Percentiles rank a stretch among this genome's conserved stretches.
phyloP scores from a whole-genome alignment of 2,888 invertebrate species.

The Synanthedon formicaeformis region DNA sequence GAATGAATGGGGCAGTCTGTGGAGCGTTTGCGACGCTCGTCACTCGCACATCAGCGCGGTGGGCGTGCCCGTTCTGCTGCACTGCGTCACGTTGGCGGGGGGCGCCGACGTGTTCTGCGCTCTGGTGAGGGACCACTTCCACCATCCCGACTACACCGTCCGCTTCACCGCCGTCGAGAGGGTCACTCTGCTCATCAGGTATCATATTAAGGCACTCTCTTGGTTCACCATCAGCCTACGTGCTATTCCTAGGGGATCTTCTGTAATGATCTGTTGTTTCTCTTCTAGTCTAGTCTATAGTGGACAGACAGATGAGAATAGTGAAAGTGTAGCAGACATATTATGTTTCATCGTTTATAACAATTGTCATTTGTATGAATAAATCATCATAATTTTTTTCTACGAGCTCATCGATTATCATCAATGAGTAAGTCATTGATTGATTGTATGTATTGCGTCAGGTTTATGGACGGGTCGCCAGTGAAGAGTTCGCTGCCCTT shows the following conservation, averaged over 20 bases:
- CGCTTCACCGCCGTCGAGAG: conserved; percentile 96
- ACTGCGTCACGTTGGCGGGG: conserved; percentile 93
- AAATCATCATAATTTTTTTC: no score
- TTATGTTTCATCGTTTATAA: no score
- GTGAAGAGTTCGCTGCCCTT: conserved; percentile 84
- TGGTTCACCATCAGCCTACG: no score
- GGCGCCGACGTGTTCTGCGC: conserved; percentile 97
- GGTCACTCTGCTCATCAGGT: conserved; percentile 89
- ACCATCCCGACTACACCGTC: conserved; percentile 87
- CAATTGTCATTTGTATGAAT: no score
- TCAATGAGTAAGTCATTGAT: neutral
- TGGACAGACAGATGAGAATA: no score
- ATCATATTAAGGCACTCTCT: no score
- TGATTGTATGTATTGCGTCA: conserved; percentile 11
- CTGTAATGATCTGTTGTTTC: no score
- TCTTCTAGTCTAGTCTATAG: no score
- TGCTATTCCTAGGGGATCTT: no score
- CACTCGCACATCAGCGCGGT: conserved; percentile 95
- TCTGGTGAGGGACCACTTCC: conserved; percentile 95
- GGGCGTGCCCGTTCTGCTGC: conserved; percentile 91
- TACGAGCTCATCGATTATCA: neutral
- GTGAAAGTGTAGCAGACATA: no score
- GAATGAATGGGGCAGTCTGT: conserved; percentile 73
- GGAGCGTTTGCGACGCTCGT: conserved; percentile 92
- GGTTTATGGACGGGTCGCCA: conserved; percentile 92